Conservation (phyloP, 2,113 vertebrate genomes). For the Dunckerocampus dactyliophorus region DNA sequence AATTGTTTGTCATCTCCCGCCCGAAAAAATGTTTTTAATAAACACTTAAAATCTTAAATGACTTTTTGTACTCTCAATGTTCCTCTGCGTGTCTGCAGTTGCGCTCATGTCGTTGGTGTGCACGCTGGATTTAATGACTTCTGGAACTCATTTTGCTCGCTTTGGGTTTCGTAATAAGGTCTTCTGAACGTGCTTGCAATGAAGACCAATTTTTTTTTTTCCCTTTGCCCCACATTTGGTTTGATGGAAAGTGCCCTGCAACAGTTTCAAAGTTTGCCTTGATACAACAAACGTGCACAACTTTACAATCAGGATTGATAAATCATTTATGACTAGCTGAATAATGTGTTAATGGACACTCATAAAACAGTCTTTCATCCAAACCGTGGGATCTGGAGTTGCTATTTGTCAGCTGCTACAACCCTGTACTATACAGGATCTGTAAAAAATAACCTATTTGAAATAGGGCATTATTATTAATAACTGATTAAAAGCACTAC, state of each 20-base stretch:
- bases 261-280: constrained; percentile 21
- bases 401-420: neutral
- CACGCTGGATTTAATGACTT: constrained; percentile 65
- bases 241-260: constrained; percentile 32
- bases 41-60: constrained; percentile 72
- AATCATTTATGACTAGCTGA: neutral
- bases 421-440: neutral
- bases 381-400: neutral
- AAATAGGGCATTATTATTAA: no score
- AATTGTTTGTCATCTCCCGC: constrained; percentile 70
- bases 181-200: constrained; percentile 56
- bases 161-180: constrained; percentile 63
- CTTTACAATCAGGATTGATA: neutral
- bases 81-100: constrained; percentile 46
- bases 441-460: no score
- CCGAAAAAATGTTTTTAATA: constrained; percentile 71
- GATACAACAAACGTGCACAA: constrained; percentile 9
- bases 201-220: constrained; percentile 48
- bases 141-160: constrained; percentile 59
- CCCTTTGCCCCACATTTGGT: constrained; percentile 45
- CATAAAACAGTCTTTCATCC: neutral
- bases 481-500: no score
- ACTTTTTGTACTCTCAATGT: constrained; percentile 67
- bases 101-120: constrained; percentile 34
- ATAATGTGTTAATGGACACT: neutral